A percentile compares a stretch with the other conserved stretches of the same genome.
phyloP scores from a whole-genome alignment of 2,888 invertebrate genomes.

The Dastarcus helophoroides region DNA sequence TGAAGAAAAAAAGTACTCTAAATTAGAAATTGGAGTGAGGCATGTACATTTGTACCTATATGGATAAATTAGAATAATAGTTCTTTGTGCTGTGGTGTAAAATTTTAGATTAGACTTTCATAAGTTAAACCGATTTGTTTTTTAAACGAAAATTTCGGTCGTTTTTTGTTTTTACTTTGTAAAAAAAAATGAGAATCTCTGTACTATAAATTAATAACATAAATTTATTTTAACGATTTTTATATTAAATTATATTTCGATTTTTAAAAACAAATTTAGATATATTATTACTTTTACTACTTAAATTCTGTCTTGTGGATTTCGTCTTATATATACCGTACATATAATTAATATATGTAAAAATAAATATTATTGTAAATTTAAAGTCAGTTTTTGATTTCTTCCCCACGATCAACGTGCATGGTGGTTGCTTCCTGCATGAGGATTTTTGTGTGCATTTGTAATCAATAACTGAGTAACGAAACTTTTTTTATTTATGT shows the following conservation, averaged over 20 bases:
- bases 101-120: constrained; percentile 34
- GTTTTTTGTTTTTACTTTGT: no score
- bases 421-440: background rate
- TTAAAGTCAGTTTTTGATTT: constrained; percentile 13
- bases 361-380: constrained; percentile 40
- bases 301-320: constrained; percentile 38
- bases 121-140: constrained; percentile 17
- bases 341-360: constrained; percentile 39
- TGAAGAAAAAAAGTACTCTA: constrained; percentile 20
- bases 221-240: constrained; percentile 23
- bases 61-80: constrained; percentile 39
- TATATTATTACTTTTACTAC: constrained; percentile 25
- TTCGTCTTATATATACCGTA: constrained; percentile 36
- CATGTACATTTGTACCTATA: constrained; percentile 41
- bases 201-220: constrained; percentile 29
- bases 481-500: no score
- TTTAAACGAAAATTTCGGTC: constrained; percentile 26
- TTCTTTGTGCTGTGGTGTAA: constrained; percentile 42
- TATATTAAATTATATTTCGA: constrained; percentile 29
- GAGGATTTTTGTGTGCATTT: constrained; percentile 1
- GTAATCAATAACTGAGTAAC: background rate
- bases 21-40: constrained; percentile 33
- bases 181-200: constrained; percentile 17
- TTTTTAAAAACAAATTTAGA: constrained; percentile 20
- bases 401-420: background rate